A percentile compares a stretch with the other conserved stretches of the same genome.
Evolutionary conservation across 2,888 invertebrate species (phyloP).

Genomic region (Lypha dubia): DNA sequence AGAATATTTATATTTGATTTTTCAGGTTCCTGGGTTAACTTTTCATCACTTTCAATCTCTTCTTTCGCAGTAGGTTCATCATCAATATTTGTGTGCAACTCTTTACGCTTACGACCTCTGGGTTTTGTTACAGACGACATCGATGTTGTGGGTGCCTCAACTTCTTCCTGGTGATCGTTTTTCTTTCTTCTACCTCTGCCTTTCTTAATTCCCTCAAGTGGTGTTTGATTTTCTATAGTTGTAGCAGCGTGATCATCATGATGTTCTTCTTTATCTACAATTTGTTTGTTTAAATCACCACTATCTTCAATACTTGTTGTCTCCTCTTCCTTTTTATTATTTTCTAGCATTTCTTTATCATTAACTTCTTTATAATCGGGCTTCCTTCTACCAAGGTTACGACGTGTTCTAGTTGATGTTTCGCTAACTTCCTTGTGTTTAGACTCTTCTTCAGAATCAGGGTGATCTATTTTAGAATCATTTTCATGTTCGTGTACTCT

Average conservation of each 20-base stretch:
- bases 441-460: background rate
- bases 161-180: conserved; percentile 29
- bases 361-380: background rate
- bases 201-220: conserved; percentile 43
- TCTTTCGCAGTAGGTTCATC: background rate
- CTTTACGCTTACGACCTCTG: conserved; percentile 57
- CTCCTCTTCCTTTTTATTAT: background rate
- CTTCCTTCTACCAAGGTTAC: conserved; percentile 23
- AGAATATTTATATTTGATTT: background rate
- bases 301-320: background rate
- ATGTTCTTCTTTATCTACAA: background rate
- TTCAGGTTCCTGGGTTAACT: conserved; percentile 6
- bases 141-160: conserved; percentile 8
- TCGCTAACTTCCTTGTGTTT: background rate
- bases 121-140: conserved; percentile 27
- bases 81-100: conserved; percentile 44
- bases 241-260: background rate
- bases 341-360: background rate
- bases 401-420: background rate
- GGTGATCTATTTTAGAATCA: background rate
- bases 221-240: background rate
- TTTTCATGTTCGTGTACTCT: background rate
- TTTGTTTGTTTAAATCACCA: conserved; percentile 2
- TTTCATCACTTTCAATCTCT: background rate
- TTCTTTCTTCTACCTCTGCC: conserved; percentile 28